Percentiles rank a stretch among this genome's conserved stretches.
These are phyloP conservation scores for Papilio polytes DNA, from an alignment of 1,140 invertebrate genomes.

Conservation along the genomic window DNA sequence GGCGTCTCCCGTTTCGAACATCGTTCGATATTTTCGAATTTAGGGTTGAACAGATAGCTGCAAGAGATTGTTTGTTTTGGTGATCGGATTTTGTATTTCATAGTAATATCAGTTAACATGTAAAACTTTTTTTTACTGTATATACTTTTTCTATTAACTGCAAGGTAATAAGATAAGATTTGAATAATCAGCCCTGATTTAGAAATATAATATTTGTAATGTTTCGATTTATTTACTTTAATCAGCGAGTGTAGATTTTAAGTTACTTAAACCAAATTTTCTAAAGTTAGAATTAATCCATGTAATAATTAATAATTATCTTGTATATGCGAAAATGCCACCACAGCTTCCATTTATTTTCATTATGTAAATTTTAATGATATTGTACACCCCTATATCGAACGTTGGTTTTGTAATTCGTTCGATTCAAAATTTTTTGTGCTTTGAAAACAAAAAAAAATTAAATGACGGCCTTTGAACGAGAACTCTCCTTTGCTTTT, in stretches of 20 bases:
- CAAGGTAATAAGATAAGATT: too few species aligned
- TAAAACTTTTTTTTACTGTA: neutral
- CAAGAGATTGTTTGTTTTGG: constrained; percentile 19
- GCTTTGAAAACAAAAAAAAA: constrained; percentile 70
- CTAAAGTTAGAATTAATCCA: neutral
- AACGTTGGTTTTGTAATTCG: constrained; percentile 71
- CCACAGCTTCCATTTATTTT: neutral
- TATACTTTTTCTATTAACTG: neutral
- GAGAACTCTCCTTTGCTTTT: constrained; percentile 77
- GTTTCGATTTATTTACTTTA: too few species aligned
- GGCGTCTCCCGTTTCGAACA: constrained; percentile 64
- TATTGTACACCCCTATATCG: constrained; percentile 56
- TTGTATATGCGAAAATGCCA: neutral
- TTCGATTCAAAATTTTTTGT: constrained; percentile 74
- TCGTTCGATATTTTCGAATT: constrained; percentile 67
- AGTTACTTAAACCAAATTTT: too few species aligned
- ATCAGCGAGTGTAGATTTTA: too few species aligned
- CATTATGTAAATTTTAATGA: constrained; percentile 16
- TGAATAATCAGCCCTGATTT: too few species aligned
- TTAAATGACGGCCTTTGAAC: constrained; percentile 72
- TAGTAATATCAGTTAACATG: neutral
- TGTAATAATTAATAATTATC: neutral
- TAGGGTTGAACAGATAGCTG: constrained; percentile 54
- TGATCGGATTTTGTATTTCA: constrained; percentile 9
- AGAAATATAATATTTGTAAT: too few species aligned